Evolutionary conservation across 2,797 vertebrate species (phyloP), one percentile per base, ranked within the genome.

Genomic region (Garrulus glandarius): DNA sequence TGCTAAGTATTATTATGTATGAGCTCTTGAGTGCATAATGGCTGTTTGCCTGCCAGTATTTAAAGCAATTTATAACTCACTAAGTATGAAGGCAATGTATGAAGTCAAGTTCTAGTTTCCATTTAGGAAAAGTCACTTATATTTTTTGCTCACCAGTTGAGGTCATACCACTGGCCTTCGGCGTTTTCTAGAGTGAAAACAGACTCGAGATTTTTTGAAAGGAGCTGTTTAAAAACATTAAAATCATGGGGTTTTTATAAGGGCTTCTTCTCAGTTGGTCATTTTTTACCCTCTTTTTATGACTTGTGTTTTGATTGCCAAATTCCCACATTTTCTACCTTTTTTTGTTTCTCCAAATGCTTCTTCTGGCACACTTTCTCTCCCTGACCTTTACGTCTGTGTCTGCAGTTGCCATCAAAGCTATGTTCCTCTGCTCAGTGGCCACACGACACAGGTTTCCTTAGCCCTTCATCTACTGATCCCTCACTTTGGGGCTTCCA

Each of bases 1-100:
- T 94, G 87, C 92, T 93, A 92, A 97, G 87, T 87, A 95, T 74
- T 92, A 85, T 93, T 96, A 89, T 86, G 16, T 96, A 60, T 92
- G 80, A 92, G 93, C 78, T 96, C 89, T 93, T 92, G 85, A 95
- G 92, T 81, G 80, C 43, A 41, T 97, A 95, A 95, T 96, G 85
- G 91, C 74, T 96, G 87, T 90, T 96, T 95, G 70, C 77, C 60
- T 91, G 77, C 22, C 47, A 89, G 68, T 94, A 93, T 96, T 93
- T 93, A 87, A 91, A 84, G 84, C 79, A 81, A 76, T 94, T 95
- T 91, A 56, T 91, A 86, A 61, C 27, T 52, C 59, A 69, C 26
- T 41, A 89, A 84, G n/a, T 89, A 71, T 55, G 70, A 82, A 95
- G 41, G 37, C 76, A 37, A 61, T 78, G n/a, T 93, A 83, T 87